Base-by-base conservation (phyloP, 2,888 invertebrate genomes). In the Teinopalpus imperialis region DNA sequence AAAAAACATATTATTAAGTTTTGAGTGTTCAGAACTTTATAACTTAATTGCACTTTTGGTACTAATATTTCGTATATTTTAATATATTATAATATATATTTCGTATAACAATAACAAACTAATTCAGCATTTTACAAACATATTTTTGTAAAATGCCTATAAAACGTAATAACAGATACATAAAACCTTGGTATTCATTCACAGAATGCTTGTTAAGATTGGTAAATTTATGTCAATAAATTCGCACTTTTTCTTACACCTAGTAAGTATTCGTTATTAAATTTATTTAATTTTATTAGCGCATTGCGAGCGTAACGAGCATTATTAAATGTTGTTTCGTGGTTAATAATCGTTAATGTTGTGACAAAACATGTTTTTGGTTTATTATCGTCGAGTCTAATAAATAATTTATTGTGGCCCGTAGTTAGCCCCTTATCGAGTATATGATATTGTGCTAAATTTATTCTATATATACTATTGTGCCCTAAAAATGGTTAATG, bases 401-500 rank as follows among this genome's bases (percentile, higher is more conserved):
- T 74, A 67, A 70, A 77, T 80, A 71, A 81, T 81, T 77, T 73
- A 80, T 80, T 40, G 51, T 48, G 54, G 52, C 47, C 57, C 47
- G 54, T 56, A 55, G 53, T 51, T 50, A 55, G 48, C 60, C 30
- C 32, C 63, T 63, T 70, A 68, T 63, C 53, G 52, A 64, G 57
- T 57, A 51, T 52, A 53, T 59, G 57, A 62, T 67, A 63, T 57
- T 58, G 36, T 49, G 55, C 52, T 50, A 44, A 54, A 47, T 51
- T 49, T 56, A 56, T 64, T 60, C 57, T 54, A 52, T 47, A 49
- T 59, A 42, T 27, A 68, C 69, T 62, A 77, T 81, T 81, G 75
- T 80, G 74, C 60, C 74, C 69, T 78, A 74, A 80, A 81, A 81
- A 75, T 80, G 74, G 71, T 49, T 60, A 53, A 66, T 61, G 57